Evolutionary conservation across 1,140 invertebrate species (phyloP), one percentile per base, ranked within the genome.

Genomic region (Procambarus virginalis): DNA sequence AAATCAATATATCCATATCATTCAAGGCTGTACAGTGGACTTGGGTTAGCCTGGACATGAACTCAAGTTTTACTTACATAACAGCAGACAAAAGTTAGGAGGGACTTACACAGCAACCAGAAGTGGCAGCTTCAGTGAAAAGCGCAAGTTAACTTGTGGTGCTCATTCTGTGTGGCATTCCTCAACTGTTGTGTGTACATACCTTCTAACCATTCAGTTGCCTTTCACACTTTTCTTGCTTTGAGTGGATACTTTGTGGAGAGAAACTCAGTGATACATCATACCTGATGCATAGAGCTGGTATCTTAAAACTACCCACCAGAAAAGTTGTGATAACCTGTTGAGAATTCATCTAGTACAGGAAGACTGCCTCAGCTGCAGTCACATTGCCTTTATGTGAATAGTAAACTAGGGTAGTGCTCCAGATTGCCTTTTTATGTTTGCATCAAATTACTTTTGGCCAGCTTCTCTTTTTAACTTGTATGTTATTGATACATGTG

Each of bases 141-240:
- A 84, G 73, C 76, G 81, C 58, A 79, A 84, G 88, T 82, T 89
- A 89, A 84, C 88, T 89, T 89, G 81, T 89, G 88, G 88, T 89
- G 88, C 81, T 89, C 81, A 89, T 89, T 60, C 51, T 89, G 81
- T 89, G 88, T 89, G 88, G 88, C 88, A 89, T 89, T 89, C 88
- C 88, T 89, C 88, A 89, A 84, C 88, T 79, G 82, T 89, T 84
- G 88, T 89, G 88, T 89, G 88, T 89, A 89, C 60, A 89, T 89
- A 89, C 88, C 88, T 60, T 88, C 86, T 89, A 89, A 89, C 88
- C 82, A 60, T 58, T 84, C 81, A 89, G 81, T 84, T 89, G 88
- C 88, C 88, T 89, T 89, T 84, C 88, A 84, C 88, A 89, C 88
- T 84, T 84, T 84, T 84, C 81, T 89, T 78, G 79, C 73, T 84